These are phyloP conservation scores for Triplophysa siluroides DNA, from an alignment of 2,113 vertebrate genomes.

Conservation along the genomic window DNA sequence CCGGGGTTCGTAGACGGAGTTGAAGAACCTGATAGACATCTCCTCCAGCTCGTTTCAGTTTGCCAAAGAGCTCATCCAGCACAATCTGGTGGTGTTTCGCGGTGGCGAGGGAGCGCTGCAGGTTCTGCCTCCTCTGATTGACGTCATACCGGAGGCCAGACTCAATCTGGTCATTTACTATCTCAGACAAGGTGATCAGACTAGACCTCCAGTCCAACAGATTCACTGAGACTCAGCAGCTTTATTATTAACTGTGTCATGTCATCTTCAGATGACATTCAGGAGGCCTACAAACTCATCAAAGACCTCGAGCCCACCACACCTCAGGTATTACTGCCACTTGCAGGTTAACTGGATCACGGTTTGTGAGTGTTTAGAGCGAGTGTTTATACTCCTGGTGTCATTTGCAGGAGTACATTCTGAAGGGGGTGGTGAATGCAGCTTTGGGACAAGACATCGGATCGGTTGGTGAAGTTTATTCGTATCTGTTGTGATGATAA, in stretches of 20 bases:
- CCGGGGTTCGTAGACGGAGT: slow-evolving; percentile 79
- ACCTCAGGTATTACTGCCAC: slow-evolving; percentile 80
- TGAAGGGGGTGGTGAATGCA: slow-evolving; percentile 96
- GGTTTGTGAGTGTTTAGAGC: neutral
- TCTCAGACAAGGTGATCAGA: slow-evolving; percentile 82
- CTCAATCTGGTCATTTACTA: slow-evolving; percentile 98
- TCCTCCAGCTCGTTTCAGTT: slow-evolving; percentile 93
- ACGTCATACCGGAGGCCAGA: slow-evolving; percentile 95
- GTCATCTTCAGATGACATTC: slow-evolving; percentile 85
- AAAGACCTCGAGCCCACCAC: slow-evolving; percentile 90
- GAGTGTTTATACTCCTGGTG: neutral
- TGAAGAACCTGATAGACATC: slow-evolving; percentile 91
- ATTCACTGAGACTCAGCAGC: neutral
- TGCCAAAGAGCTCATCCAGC: slow-evolving; percentile 95
- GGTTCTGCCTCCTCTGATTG: slow-evolving; percentile 91
- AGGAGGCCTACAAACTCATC: slow-evolving; percentile 94
- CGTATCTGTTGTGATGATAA: neutral
- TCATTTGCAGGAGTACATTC: slow-evolving; percentile 86
- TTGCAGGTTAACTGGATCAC: neutral
- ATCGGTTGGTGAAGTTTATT: slow-evolving; percentile 79
- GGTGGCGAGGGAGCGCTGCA: slow-evolving; percentile 93
- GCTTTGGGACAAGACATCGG: slow-evolving; percentile 91
- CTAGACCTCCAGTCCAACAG: neutral
- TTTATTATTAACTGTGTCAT: slow-evolving; percentile 44
- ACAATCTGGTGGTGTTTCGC: slow-evolving; percentile 97